Conservation (phyloP, 1,140 invertebrate genomes). For the Trachelipus rathkii region DNA sequence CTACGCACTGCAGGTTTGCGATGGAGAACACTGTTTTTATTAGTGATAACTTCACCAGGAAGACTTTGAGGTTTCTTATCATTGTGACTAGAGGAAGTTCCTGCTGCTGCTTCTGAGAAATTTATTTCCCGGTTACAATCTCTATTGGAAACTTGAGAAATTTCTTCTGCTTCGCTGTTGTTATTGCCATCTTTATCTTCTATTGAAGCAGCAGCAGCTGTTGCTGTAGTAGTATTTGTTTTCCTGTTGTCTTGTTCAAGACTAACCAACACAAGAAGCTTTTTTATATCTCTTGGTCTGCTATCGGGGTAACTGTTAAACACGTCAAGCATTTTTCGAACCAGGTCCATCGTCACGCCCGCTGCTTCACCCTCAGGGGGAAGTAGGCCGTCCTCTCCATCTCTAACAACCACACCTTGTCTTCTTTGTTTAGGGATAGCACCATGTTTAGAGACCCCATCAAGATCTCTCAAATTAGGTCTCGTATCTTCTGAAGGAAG, state of each 20-base stretch:
- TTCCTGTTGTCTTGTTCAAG: background rate
- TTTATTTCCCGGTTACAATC: background rate
- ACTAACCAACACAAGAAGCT: background rate
- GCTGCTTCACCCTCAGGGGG: background rate
- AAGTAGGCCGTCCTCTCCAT: background rate
- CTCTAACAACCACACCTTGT: background rate
- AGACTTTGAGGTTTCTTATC: background rate
- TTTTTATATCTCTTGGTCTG: conserved; percentile 5
- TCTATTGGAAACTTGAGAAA: background rate
- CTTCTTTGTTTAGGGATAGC: too few relatives aligned
- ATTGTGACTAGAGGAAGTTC: background rate
- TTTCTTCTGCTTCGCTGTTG: background rate
- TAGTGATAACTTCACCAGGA: background rate
- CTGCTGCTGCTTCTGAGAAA: background rate
- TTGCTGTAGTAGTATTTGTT: background rate
- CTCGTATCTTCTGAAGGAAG: background rate
- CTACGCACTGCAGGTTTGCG: background rate
- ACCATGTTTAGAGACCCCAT: too few relatives aligned
- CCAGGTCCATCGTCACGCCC: background rate
- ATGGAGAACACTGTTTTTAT: background rate
- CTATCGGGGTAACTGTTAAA: background rate
- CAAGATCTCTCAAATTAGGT: background rate
- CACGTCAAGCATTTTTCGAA: background rate
- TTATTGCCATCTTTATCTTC: background rate
- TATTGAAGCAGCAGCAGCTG: background rate